Evolutionary conservation across 2,797 vertebrate species (phyloP).

Genomic region (Scarus forsteni): DNA sequence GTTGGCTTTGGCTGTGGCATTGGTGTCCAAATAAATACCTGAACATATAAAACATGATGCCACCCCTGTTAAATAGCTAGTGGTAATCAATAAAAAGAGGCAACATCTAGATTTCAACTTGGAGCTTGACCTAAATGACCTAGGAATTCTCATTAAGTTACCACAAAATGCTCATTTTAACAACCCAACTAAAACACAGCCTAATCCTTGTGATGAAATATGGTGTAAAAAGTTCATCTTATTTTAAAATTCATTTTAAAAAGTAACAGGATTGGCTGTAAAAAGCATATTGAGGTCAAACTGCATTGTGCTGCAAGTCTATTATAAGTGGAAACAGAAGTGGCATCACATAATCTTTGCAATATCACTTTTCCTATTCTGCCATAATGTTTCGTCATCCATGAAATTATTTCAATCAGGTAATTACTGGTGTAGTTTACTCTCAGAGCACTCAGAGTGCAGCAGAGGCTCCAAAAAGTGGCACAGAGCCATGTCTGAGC

Average conservation of each 20-base stretch:
- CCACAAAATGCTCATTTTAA: no score
- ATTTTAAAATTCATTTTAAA: not conserved
- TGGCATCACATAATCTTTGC: constrained; percentile 10
- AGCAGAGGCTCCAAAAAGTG: constrained; percentile 18
- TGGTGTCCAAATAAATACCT: no score
- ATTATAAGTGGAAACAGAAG: constrained; percentile 25
- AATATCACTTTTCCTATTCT: constrained; percentile 1
- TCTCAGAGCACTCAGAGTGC: constrained; percentile 18
- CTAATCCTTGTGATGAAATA: no score
- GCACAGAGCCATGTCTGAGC: constrained; percentile 32
- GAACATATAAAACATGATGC: no score
- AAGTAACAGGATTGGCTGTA: not conserved
- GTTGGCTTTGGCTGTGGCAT: no score
- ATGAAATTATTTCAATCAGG: constrained; percentile 26
- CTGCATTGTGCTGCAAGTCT: not conserved
- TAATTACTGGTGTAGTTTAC: constrained; percentile 35
- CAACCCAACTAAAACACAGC: no score
- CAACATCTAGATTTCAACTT: no score
- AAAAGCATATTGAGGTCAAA: not conserved
- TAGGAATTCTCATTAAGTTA: no score
- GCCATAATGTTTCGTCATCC: constrained; percentile 25
- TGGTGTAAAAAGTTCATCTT: no score
- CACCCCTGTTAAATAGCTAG: no score
- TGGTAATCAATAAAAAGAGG: no score
- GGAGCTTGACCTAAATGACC: no score